Base-by-base conservation (phyloP, 2,797 vertebrate species). In the Scolopax bukidnonensis region DNA sequence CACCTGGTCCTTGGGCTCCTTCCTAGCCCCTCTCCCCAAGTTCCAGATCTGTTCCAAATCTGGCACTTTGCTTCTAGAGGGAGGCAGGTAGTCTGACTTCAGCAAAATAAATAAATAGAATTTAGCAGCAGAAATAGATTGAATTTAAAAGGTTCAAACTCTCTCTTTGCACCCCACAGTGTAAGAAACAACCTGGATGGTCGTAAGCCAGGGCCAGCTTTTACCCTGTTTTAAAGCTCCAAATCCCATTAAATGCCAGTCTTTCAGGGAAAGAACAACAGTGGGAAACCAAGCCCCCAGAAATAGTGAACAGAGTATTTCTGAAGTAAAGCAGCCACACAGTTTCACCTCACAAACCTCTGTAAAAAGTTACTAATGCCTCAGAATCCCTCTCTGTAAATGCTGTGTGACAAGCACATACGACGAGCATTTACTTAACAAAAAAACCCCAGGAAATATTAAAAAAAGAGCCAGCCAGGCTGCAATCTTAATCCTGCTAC, bases 401-500 rank as follows among this genome's bases (percentile, higher is more conserved):
- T 19, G 60, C 77, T 91, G 71, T 4, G 0, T 74, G 63, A 94
- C 80, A 91, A 92, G 80, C 74, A 89, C 36, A 36, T 36, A 36
- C 0, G 1, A 95, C 16, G 30, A 96, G 67, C 54, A 87, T 28
- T 78, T 75, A 84, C 69, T 84, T 90, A 87, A 84, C 32, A 92
- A 89, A 25, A 95, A 89, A 94, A 95, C 21, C 45, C 21, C 33
- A 68, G 48, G 33, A 93, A 96, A 91, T 77, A 77, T 0, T 60
- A 10, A 30, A 45, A 48, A 60, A 41, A 81, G n/a, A 0, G 1
- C 5, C 16, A 0, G 1, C 5, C 18, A 85, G 73, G 86, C 10
- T 90, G 56, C 21, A 84, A 82, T 59, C 41, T 38, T 95, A 96
- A 95, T 95, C 77, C 77, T 60, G 40, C 79, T 51, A 85, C 51